Conservation (phyloP, 2,113 vertebrate species). For the Epinephelus moara region DNA sequence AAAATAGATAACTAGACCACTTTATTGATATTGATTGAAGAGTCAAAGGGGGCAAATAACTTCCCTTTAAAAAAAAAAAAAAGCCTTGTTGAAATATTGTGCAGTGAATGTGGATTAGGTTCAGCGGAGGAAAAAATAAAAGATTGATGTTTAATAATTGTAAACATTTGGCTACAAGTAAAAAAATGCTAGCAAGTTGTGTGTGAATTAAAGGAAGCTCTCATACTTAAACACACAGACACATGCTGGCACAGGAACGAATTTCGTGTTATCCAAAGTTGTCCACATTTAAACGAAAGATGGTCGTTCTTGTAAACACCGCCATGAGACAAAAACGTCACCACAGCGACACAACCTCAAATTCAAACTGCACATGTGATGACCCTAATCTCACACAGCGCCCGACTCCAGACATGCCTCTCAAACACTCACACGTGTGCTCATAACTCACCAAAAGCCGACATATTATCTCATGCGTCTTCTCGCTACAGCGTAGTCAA, state of each 20-base stretch:
- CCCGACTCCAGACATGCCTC: conserved; percentile 15
- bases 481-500: conserved; percentile 45
- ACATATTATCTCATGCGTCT: conserved; percentile 77
- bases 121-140: conserved; percentile 5
- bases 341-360: background rate
- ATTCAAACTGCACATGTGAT: background rate
- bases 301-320: background rate
- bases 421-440: conserved; percentile 35
- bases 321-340: background rate
- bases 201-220: background rate
- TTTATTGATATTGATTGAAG: conserved; percentile 78
- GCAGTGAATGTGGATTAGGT: conserved; percentile 41
- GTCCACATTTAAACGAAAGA: conserved; percentile 7
- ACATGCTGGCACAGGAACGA: background rate
- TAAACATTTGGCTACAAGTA: conserved; percentile 16
- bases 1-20: conserved; percentile 76
- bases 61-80: conserved; percentile 15
- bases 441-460: conserved; percentile 84
- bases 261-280: background rate
- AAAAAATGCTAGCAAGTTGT: background rate
- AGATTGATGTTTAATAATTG: conserved; percentile 5
- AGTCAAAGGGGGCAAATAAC: conserved; percentile 57
- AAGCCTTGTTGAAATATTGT: conserved; percentile 18
- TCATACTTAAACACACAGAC: background rate
- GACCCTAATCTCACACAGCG: conserved; percentile 1